Conservation (phyloP, 2,113 vertebrate species). For the Bolborhynchus lineola region DNA sequence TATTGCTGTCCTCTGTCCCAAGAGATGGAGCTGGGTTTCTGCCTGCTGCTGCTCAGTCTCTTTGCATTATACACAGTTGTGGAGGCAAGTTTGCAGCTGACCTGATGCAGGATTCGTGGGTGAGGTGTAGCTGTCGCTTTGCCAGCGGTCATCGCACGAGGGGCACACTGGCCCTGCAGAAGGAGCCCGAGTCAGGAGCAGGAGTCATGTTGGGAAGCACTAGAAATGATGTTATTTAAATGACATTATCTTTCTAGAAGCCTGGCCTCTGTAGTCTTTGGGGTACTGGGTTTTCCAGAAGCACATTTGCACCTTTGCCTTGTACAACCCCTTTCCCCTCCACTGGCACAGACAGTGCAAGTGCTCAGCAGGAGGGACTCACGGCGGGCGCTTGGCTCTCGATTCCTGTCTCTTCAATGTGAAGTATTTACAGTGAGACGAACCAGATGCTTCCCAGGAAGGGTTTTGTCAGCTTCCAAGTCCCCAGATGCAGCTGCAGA, state of each 20-base stretch:
- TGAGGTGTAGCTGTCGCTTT: not conserved
- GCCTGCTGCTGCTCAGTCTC: not conserved
- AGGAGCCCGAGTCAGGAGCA: not conserved
- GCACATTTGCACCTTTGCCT: not conserved
- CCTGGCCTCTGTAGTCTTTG: not conserved
- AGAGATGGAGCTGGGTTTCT: not conserved
- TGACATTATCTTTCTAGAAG: not conserved
- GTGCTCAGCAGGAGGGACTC: not conserved
- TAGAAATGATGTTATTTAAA: not conserved
- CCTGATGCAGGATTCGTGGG: not conserved
- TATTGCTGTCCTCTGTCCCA: not conserved
- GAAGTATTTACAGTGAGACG: constrained; percentile 33
- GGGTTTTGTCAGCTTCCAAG: constrained; percentile 45
- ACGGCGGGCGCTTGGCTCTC: not conserved
- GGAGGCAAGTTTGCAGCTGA: not conserved
- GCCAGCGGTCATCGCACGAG: not conserved
- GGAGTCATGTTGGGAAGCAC: not conserved
- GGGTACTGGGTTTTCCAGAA: not conserved
- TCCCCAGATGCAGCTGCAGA: constrained; percentile 10
- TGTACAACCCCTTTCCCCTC: not conserved
- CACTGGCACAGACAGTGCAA: fast-evolving
- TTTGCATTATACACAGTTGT: fast-evolving
- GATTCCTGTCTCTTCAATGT: not conserved
- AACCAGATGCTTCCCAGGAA: constrained; percentile 49
- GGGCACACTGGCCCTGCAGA: not conserved